Evolutionary conservation across 1,140 invertebrate species (phyloP), one percentile per base, ranked within the genome.

Genomic region (Rhagoletis pomonella): DNA sequence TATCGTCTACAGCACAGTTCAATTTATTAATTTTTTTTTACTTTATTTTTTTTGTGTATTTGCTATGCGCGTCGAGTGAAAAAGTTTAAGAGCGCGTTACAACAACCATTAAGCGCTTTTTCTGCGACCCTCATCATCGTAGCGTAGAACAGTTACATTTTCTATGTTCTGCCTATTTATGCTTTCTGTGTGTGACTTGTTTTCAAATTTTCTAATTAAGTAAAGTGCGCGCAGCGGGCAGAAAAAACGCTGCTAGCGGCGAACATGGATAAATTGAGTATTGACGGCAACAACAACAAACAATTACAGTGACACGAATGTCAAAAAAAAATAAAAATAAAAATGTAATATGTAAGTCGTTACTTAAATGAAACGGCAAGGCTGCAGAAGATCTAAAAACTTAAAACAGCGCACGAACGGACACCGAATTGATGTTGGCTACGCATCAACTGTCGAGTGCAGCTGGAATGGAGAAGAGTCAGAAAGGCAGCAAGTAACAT

Each of bases 81-180:
- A 81, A 81, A 81, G 50, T 81, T 81, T 55, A 29, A 81, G 73
- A 55, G 73, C 47, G 9, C 47, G 9, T 55, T 81, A 81, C 73
- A 81, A 81, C 73, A 81, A 81, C 73, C 50, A 77, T 77, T 77
- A 50, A 77, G 47, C 44, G 73, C 19, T n/a, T 81, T 81, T 81
- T 55, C 73, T 58, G 12, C 73, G 73, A 81, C 73, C 47, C 73
- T 81, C 19, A 55, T 29, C n/a, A 19, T 81, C 55, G 10, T 29
- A 29, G 29, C 29, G 29, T 29, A 29, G 0, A 55, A 81, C 17
- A 50, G 47, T 29, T 81, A 47, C 42, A 50, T 50, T 81, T 10
- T 50, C 7, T 55, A 10, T 73, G 42, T 73, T 73, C 17, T 47
- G 67, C 29, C 6, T 29, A 7, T 77, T 77, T 81, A 47, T 12